Conservation (phyloP, 2,113 vertebrate species). For the Dolichallabes microphthalmus region DNA sequence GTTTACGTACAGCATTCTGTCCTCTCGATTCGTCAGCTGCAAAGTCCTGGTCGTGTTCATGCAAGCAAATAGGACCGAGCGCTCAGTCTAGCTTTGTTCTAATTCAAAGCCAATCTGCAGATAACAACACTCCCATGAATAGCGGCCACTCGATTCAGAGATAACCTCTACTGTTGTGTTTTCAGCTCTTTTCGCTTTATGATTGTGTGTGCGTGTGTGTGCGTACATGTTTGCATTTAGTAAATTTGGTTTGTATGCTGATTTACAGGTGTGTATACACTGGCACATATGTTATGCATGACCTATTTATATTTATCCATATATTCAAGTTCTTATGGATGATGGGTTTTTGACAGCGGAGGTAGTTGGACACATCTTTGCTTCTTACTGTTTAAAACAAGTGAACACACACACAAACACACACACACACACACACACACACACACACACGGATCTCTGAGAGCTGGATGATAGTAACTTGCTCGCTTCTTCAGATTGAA, state of each 20-base stretch:
- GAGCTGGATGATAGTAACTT: constrained; percentile 37
- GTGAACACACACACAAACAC: not conserved
- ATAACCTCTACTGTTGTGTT: constrained; percentile 66
- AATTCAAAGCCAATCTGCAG: constrained; percentile 82
- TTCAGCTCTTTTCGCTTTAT: constrained; percentile 48
- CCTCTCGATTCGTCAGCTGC: constrained; percentile 45
- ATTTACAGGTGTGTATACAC: not conserved
- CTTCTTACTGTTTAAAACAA: constrained; percentile 78
- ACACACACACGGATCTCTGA: constrained; percentile 40
- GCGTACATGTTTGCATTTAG: not conserved
- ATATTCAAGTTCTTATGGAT: constrained; percentile 67
- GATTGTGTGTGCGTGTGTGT: constrained; percentile 26
- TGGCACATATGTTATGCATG: constrained; percentile 30
- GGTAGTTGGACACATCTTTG: constrained; percentile 75
- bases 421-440: constrained; percentile 23
- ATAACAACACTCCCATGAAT: constrained; percentile 80
- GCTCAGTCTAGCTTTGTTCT: constrained; percentile 72
- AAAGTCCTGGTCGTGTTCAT: constrained; percentile 71
- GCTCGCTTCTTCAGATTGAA: constrained; percentile 33
- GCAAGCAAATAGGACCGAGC: constrained; percentile 65
- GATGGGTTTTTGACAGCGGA: constrained; percentile 76
- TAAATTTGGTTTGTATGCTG: constrained; percentile 8
- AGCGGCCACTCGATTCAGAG: constrained; percentile 77
- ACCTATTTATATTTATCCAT: not conserved
- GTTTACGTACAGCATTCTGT: constrained; percentile 34